Base-by-base conservation (phyloP, 1,140 invertebrate species). In the Drosophila tristis region DNA sequence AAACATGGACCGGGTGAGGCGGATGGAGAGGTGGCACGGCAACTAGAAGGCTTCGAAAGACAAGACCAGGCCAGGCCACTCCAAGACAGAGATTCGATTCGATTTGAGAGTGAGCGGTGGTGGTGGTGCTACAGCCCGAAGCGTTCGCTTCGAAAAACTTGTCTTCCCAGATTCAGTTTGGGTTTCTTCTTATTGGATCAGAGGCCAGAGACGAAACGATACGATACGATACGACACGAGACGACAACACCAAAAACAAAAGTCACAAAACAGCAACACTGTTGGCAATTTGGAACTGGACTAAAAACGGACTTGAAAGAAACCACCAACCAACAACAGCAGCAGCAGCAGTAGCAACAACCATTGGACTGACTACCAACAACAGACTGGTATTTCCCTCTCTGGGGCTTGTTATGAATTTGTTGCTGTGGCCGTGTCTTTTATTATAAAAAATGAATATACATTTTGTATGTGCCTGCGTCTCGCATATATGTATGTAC, bases 121-220 rank as follows among this genome's bases (percentile, higher is more conserved):
- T 23, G n/a, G n/a, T 47, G 42, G 15, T 16, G 54, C 23, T 26
- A 44, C 53, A 56, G 35, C 51, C 66, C 43, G 51, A 64, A 56
- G 65, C 45, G 60, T 47, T 48, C 39, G 74, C 65, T 71, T 78
- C 48, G 68, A 87, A 87, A 39, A 87, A 87, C 82, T 87, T 87
- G 82, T 87, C 84, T 89, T 87, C 78, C 82, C 82, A 87, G 82
- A 87, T 87, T 87, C 84, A 87, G 74, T 89, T 74, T 76, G 60
- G 74, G 76, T 81, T 87, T 82, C 80, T 87, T 87, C 82, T 86
- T 78, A 78, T 75, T 86, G 70, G 73, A 85, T 72, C 70, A 78
- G 61, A 59, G 63, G 61, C 43, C 60, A 76, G 51, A 65, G 15
- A 51, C 54, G 15, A 44, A 15, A 2, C 35, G 35, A 39, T 39